Evolutionary conservation across 2,888 invertebrate species (phyloP), one percentile per base, ranked within the genome.

Genomic region (Unio pictorum): DNA sequence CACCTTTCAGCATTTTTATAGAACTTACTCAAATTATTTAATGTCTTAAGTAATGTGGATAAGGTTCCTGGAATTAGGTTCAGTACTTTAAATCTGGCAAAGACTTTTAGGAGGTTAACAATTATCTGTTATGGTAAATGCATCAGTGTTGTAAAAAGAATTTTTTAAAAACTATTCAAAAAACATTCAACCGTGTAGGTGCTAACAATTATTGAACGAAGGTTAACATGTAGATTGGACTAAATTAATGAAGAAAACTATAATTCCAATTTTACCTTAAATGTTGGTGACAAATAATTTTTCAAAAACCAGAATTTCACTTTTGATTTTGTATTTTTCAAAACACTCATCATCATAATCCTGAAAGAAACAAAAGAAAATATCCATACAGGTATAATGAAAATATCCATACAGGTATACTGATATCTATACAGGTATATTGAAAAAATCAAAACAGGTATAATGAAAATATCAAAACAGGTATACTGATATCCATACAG

Each of bases 271-370:
- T 74, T 79, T 75, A 88, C 86, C 80, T 84, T 86, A 74, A 99
- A 93, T 72, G 96, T 95, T 0, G 99, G 99, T 18, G 99, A 99
- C 20, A 99, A 92, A 89, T 98, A 99, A 91, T 99, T 99, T 91
- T 99, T 99, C 76, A 99, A 92, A 90, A 99, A 98, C 99, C 99
- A 99, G 92, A 99, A 99, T 90, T 99, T 99, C 55, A 99, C 98
- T 69, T 91, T 91, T 0, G 95, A 95, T 90, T 97, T 96, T 11
- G 99, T 99, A 87, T 99, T 94, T 89, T 99, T 99, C 74, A 98
- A 92, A 5, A 99, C 96, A 66, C 97, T 97, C 76, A 99, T 90
- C 98, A 99, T 99, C 99, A 99, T 99, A 81, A 99, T 99, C 74
- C 98, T 94, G 86, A 79, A 89, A 79, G 57, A 66, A 72, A 71